Evolutionary conservation across 30 jellyfish, hydroid and myxozoan genomes (phyloP), one percentile per base, ranked within the genome.

Genomic region (Cassiopea xamachana): DNA sequence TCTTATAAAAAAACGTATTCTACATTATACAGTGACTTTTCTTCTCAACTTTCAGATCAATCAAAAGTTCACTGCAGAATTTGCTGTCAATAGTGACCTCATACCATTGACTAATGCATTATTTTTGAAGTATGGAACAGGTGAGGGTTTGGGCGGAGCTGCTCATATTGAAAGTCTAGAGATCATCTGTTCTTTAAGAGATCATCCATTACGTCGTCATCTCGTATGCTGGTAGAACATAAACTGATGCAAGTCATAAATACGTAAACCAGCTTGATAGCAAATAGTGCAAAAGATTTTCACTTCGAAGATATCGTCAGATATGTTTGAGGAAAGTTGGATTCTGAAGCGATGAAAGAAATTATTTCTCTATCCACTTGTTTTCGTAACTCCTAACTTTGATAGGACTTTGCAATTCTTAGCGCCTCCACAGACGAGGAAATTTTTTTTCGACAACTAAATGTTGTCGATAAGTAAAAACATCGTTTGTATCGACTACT

Each of bases 71-170:
- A 89, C 98, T 1, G 87, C 95, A 60, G 88, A 68, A 27, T 50
- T 81, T 43, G 96, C 92, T 10, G 48, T 81, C 16, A 58, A 71
- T 1, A 89, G 97, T 7, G 87, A 94, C 73, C 18, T 94, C 18
- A 85, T 94, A 16, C 97, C 97, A 50, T 48, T 94, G 60, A 71
- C 80, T 2, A 89, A 89, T 81, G 98, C 97, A 2, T 77, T 94
- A 49, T 94, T 89, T 80, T 73, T 94, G 27, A 89, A 94, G 50
- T 86, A 83, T 80, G 98, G 97, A 50, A 27, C 98, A 84, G 98
- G 98, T 94, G 64, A 58, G 77, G 18, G 2, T 43, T 71, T 4
- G 43, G 55, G 19, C 14, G 19, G 3, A 7, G 14, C 49, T 51
- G 64, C 67, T 45, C 19, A 5, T 4, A 13, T 14, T 48, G 50